Conservation (phyloP, 2,888 invertebrate genomes). For the Dasypogon diadema region DNA sequence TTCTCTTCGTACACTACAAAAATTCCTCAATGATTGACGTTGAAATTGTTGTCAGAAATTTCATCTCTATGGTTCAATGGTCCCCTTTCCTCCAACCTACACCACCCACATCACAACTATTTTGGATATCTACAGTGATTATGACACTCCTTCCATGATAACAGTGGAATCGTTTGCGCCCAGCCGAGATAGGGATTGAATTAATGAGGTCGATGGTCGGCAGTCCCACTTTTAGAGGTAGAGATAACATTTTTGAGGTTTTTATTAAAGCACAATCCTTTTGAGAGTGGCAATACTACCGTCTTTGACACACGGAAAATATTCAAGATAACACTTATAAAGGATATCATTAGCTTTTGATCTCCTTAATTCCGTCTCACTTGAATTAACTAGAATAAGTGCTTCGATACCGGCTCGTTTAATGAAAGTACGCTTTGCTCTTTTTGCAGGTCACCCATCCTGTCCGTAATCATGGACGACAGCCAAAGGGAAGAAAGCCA, state of each 20-base stretch:
- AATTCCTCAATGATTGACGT: neutral
- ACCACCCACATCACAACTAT: neutral
- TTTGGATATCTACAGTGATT: neutral
- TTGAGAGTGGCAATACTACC: neutral
- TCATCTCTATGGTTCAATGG: neutral
- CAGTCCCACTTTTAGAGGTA: neutral
- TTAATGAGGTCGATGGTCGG: neutral
- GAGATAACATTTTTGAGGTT: neutral
- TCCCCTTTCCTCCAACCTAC: neutral
- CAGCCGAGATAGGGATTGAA: neutral
- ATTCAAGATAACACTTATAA: neutral
- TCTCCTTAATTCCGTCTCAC: neutral
- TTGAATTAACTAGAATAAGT: neutral
- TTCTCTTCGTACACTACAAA: neutral
- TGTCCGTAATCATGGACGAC: neutral
- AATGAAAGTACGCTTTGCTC: neutral
- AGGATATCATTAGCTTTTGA: neutral
- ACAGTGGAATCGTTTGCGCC: neutral
- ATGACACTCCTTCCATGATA: neutral
- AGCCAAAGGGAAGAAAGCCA: slow-evolving; percentile 11
- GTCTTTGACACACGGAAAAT: neutral
- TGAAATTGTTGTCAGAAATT: neutral
- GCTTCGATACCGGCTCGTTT: neutral
- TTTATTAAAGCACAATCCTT: neutral
- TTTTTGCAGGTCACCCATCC: neutral